Conservation (phyloP, 2,113 vertebrate genomes). For the Lophius piscatorius region DNA sequence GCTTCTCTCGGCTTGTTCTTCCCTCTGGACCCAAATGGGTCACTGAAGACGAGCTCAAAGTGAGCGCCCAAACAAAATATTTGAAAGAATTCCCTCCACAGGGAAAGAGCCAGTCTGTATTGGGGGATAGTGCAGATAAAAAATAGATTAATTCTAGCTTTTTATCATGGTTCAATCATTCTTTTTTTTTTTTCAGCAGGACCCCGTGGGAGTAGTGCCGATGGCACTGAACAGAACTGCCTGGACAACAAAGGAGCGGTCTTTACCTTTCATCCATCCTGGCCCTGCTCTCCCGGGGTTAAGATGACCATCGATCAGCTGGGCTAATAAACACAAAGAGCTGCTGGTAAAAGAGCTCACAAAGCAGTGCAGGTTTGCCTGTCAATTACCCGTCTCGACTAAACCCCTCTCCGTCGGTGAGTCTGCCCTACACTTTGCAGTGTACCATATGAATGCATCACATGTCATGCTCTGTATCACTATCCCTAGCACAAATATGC, state of each 20-base stretch:
- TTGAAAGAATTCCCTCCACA: conserved; percentile 59
- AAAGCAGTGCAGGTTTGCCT: conserved; percentile 50
- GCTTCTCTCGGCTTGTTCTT: conserved; percentile 29
- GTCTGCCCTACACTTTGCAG: conserved; percentile 24
- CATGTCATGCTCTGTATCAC: conserved; percentile 5
- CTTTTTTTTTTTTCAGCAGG: conserved; percentile 40
- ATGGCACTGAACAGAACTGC: conserved; percentile 51
- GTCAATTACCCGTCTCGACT: conserved; percentile 76
- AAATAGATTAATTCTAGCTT: conserved; percentile 59
- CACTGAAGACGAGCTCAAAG: conserved; percentile 62
- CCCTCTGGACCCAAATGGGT: conserved; percentile 49
- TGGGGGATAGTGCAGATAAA: conserved; percentile 17
- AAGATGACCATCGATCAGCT: conserved; percentile 72
- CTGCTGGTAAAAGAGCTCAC: conserved; percentile 51
- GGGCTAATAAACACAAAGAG: conserved; percentile 68
- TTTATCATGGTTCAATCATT: conserved; percentile 49
- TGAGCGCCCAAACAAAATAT: conserved; percentile 51
- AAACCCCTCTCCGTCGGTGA: too few species aligned
- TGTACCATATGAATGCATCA: conserved; percentile 5
- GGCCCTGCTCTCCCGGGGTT: conserved; percentile 54
- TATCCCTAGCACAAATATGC: conserved; percentile 6
- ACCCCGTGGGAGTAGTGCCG: conserved; percentile 47
- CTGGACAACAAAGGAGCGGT: conserved; percentile 58
- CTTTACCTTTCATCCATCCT: conserved; percentile 61
- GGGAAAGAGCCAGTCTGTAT: conserved; percentile 20